Percentiles rank a stretch among this genome's conserved stretches.
Evolutionary conservation across 2,797 vertebrate species (phyloP).

Genomic region (Muscicapa comitata): DNA sequence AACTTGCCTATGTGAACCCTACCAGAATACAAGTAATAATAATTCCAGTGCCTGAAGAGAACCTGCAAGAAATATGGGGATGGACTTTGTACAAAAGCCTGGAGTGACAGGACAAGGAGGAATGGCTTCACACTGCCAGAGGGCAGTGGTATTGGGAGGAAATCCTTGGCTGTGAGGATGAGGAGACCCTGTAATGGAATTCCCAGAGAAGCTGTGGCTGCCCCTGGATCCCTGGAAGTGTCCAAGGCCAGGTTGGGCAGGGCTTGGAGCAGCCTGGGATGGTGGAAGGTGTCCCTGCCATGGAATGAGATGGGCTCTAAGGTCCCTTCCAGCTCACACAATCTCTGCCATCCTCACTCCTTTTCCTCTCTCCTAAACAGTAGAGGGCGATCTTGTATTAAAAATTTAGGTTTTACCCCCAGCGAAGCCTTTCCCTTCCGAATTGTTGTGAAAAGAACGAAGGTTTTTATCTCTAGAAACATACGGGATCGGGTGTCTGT

Average conservation of each 20-base stretch:
- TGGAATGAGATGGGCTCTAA: no score
- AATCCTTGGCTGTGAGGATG: accelerated
- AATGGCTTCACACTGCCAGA: neutral
- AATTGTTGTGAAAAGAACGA: neutral
- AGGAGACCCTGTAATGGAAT: neutral
- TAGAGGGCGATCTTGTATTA: conserved; percentile 57
- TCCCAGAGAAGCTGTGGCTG: neutral
- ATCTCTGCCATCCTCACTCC: accelerated
- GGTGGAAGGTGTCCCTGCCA: neutral
- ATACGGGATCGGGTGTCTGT: neutral
- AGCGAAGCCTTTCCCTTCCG: neutral
- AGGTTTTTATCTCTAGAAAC: conserved; percentile 15
- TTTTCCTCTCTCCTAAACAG: neutral
- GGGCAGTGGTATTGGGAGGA: no score
- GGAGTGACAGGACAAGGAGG: neutral
- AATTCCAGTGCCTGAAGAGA: neutral
- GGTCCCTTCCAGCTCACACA: accelerated
- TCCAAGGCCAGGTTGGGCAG: accelerated
- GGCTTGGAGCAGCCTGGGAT: accelerated
- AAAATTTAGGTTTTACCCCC: neutral
- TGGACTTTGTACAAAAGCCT: neutral
- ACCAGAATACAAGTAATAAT: neutral
- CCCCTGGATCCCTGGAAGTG: neutral
- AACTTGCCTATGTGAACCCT: neutral
- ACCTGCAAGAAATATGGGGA: neutral